Percentiles rank a stretch among this genome's conserved stretches.
Evolutionary conservation across 2,113 vertebrate genomes (phyloP).

Genomic region (Grantiella picta): DNA sequence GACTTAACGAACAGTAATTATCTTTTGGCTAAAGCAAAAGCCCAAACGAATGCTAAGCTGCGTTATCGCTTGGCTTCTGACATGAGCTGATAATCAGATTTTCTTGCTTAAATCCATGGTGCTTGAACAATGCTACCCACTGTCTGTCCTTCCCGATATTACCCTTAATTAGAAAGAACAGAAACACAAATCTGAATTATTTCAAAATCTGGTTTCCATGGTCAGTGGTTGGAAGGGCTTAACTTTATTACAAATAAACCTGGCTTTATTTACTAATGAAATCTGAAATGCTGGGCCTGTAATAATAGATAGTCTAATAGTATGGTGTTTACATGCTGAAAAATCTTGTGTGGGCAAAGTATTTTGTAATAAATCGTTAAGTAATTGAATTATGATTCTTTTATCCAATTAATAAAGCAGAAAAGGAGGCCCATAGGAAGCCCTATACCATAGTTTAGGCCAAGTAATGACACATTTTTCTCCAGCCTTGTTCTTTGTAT

Average conservation of each 20-base stretch:
- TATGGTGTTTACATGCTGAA: slow-evolving; percentile 67
- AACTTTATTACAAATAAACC: slow-evolving; percentile 98
- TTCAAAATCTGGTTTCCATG: slow-evolving; percentile 96
- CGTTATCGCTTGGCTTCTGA: slow-evolving; percentile 97
- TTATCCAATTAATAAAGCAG: slow-evolving; percentile 60
- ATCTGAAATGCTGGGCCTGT: slow-evolving; percentile 75
- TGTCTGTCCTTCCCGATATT: slow-evolving; percentile 88
- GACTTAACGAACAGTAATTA: slow-evolving; percentile 88
- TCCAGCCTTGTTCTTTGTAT: neutral
- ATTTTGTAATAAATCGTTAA: slow-evolving; percentile 73
- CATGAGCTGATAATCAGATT: slow-evolving; percentile 99
- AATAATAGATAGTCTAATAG: slow-evolving; percentile 56
- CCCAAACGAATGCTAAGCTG: slow-evolving; percentile 94
- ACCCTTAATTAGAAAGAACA: slow-evolving; percentile 98
- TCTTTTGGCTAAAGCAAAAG: slow-evolving; percentile 91
- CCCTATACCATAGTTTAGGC: neutral
- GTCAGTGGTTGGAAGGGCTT: slow-evolving; percentile 87
- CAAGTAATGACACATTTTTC: slow-evolving; percentile 8
- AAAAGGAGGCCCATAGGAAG: slow-evolving; percentile 21
- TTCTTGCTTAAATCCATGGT: slow-evolving; percentile 91
- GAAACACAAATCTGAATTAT: slow-evolving; percentile 99
- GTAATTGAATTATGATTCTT: slow-evolving; percentile 74
- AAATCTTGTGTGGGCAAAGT: slow-evolving; percentile 64
- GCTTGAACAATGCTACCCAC: slow-evolving; percentile 93
- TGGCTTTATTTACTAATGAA: slow-evolving; percentile 90